Evolutionary conservation across 2,888 invertebrate genomes (phyloP).

Genomic region (Himalopsyche japonica): DNA sequence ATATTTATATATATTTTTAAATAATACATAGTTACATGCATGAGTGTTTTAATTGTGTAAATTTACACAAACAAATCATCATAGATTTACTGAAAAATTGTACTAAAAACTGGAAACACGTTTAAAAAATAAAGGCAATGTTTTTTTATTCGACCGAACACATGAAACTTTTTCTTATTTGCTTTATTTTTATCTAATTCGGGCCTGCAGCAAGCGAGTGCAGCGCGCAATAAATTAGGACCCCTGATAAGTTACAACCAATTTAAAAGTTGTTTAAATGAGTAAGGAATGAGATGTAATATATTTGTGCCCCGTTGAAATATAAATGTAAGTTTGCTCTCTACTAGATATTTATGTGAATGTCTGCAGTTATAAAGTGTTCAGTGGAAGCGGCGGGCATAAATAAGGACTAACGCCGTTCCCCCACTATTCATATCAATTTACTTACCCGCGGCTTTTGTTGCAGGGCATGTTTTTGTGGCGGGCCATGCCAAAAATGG

Average conservation of each 20-base stretch:
- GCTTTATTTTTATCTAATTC: neutral
- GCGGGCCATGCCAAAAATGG: neutral
- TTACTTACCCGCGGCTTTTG: neutral
- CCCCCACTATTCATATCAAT: neutral
- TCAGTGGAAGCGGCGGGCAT: slow-evolving; percentile 28
- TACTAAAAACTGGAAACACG: no score
- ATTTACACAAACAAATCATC: no score
- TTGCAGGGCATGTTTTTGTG: neutral
- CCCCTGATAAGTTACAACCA: slow-evolving; percentile 40
- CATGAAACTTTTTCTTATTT: neutral
- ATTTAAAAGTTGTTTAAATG: slow-evolving; percentile 41
- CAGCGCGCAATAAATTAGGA: slow-evolving; percentile 27
- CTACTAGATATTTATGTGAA: slow-evolving; percentile 34
- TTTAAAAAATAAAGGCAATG: no score
- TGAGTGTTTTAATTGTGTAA: no score
- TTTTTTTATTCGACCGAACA: no score
- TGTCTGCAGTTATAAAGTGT: slow-evolving; percentile 32
- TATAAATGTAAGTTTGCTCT: slow-evolving; percentile 36
- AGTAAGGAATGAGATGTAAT: slow-evolving; percentile 39
- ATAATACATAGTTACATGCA: no score
- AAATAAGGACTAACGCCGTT: slow-evolving; percentile 25
- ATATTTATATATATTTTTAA: no score
- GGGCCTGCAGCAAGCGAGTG: neutral
- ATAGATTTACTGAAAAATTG: no score
- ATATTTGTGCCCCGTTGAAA: slow-evolving; percentile 33